phyloP scores from a whole-genome alignment of 2,113 vertebrate species.

The Chionis minor region DNA sequence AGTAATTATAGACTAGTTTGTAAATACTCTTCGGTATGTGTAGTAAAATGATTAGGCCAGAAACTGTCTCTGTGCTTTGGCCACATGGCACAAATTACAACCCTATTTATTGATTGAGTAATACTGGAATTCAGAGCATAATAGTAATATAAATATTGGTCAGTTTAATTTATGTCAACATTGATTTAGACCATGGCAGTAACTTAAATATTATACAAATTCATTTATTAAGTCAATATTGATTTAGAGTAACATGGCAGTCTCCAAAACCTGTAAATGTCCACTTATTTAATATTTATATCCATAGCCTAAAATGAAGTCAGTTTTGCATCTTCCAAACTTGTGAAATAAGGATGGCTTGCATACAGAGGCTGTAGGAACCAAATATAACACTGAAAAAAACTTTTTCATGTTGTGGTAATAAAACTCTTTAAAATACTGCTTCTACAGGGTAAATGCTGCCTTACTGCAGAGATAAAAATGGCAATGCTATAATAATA shows the following conservation, averaged over 20 bases:
- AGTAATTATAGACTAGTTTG: not conserved
- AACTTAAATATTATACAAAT: not conserved
- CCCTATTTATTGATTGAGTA: not conserved
- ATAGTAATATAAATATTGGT: not conserved
- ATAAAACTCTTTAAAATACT: not conserved
- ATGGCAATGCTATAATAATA: not conserved
- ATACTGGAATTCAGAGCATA: not conserved
- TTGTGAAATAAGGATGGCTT: not conserved
- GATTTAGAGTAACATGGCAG: not conserved
- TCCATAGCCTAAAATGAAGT: not conserved
- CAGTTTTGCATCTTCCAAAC: not conserved
- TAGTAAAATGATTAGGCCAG: not conserved
- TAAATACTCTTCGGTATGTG: not conserved
- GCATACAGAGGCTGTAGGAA: not conserved
- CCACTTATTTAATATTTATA: conserved; percentile 21
- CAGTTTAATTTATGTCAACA: not conserved
- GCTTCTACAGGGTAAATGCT: not conserved
- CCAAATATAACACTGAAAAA: not conserved
- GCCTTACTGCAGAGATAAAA: not conserved
- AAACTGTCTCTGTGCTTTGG: not conserved
- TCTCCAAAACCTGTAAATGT: not conserved
- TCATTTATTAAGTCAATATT: not conserved
- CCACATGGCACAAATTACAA: not conserved
- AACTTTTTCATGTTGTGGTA: not conserved
- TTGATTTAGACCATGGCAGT: not conserved